Evolutionary conservation across 2,797 vertebrate species (phyloP).

Genomic region (Gymnodraco acuticeps): DNA sequence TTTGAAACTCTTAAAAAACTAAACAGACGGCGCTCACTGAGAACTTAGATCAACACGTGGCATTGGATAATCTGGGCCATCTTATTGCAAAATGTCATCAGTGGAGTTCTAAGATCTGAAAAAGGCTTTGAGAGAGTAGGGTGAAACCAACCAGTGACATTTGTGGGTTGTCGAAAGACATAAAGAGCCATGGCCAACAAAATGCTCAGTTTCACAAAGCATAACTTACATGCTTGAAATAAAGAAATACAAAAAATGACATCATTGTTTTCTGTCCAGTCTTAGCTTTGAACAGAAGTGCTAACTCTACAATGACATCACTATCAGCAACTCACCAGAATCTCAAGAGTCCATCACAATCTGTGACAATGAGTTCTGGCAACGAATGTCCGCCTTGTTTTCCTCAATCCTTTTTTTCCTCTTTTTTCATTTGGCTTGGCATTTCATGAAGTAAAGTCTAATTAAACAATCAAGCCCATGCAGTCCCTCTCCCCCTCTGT

Average conservation of each 20-base stretch:
- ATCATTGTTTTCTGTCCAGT: constrained; percentile 45
- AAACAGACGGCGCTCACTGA: neutral
- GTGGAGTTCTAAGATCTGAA: constrained; percentile 13
- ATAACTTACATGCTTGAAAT: constrained; percentile 24
- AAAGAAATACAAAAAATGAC: constrained; percentile 36
- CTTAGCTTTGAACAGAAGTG: constrained; percentile 63
- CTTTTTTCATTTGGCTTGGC: constrained; percentile 72
- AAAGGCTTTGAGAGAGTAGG: neutral
- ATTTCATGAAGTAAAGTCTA: constrained; percentile 81
- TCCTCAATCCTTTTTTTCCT: constrained; percentile 52
- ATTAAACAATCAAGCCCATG: constrained; percentile 85
- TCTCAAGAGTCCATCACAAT: constrained; percentile 79
- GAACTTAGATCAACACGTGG: constrained; percentile 18
- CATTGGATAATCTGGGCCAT: neutral
- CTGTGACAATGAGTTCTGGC: constrained; percentile 74
- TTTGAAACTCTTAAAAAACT: neutral
- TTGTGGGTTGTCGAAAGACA: constrained; percentile 11
- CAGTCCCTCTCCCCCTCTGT: constrained; percentile 78
- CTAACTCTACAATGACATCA: constrained; percentile 73
- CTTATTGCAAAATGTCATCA: constrained; percentile 21
- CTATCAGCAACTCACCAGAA: constrained; percentile 78
- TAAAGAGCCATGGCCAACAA: neutral
- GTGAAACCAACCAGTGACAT: constrained; percentile 14
- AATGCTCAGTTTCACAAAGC: constrained; percentile 18
- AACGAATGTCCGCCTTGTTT: constrained; percentile 62